Base-by-base conservation (phyloP, 2,113 vertebrate species). In the Pyxicephalus adspersus region DNA sequence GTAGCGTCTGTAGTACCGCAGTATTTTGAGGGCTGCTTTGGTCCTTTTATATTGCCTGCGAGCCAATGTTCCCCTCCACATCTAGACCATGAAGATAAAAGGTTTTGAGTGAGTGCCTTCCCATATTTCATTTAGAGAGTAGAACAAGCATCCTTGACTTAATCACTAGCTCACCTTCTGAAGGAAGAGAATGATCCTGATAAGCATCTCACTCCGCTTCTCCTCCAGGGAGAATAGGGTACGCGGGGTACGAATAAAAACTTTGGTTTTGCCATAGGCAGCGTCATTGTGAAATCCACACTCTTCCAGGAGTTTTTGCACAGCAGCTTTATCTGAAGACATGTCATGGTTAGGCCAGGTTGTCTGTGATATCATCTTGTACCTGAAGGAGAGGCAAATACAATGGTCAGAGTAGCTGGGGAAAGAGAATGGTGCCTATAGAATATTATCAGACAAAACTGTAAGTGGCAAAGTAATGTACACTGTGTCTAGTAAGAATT, bases 291-390 rank as follows among this genome's bases (percentile, higher is more conserved):
- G 95, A 22, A 98, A 98, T 0, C 94, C 93, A 0, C 95, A 96
- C 0, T 89, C 90, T 86, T 96, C 94, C 17, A 99, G 83, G 22
- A 99, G 92, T 80, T 93, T 92, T 90, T 89, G 92, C 85, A 98
- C 96, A 0, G 98, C 98, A 0, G 95, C 95, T 60, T 89, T 91
- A 90, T 99, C 98, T 0, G 97, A 97, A 0, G 94, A 88, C 4
- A 99, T 87, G 76, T 96, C 95, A 0, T 99, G 98, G 86, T 99
- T 98, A 0, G 98, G 98, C 98, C 98, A 99, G 0, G 98, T 99
- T 83, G 97, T 96, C 85, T 98, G 94, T 0, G 96, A 99, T 89
- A 98, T 96, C 95, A 99, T 98, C 90, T 99, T 99, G 88, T 99
- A 99, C 85, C 98, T 99, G 85, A 26, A 58, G 17, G 1, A 18